Percentiles rank a stretch among this genome's conserved stretches.
These are phyloP conservation scores for Otolemur crassicaudatus DNA, from an alignment of 2,797 vertebrate species.

Conservation along the genomic window DNA sequence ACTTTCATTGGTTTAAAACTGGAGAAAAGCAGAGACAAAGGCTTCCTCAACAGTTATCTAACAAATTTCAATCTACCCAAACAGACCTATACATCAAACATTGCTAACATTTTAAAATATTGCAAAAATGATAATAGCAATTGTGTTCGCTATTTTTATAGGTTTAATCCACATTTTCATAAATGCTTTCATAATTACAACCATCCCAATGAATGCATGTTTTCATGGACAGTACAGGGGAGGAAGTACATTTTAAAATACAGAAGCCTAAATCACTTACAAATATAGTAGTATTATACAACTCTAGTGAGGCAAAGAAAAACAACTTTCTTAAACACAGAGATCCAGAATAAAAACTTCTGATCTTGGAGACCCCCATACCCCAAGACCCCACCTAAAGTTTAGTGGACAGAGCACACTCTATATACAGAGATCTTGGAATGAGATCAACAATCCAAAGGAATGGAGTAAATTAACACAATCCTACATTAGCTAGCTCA, in stretches of 20 bases:
- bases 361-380: background rate
- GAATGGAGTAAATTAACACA: slow-evolving; percentile 23
- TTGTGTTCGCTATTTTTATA: background rate
- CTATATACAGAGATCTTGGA: background rate
- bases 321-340: slow-evolving; percentile 39
- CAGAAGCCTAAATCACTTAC: background rate
- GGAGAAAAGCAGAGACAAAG: slow-evolving; percentile 30
- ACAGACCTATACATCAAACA: background rate
- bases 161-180: background rate
- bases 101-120: slow-evolving; percentile 35
- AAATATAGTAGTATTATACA: background rate
- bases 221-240: background rate
- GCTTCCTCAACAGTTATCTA: background rate
- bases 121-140: background rate
- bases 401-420: background rate
- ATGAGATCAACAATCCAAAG: background rate
- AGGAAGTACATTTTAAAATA: slow-evolving; percentile 38
- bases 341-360: slow-evolving; percentile 9
- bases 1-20: slow-evolving; percentile 38
- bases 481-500: background rate
- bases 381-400: background rate
- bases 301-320: background rate
- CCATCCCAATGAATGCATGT: background rate
- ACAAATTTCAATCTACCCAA: slow-evolving; percentile 19
- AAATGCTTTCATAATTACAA: slow-evolving; percentile 37